Base-by-base conservation (phyloP, 2,888 invertebrate genomes). In the Hirtodrosophila histrioides region DNA sequence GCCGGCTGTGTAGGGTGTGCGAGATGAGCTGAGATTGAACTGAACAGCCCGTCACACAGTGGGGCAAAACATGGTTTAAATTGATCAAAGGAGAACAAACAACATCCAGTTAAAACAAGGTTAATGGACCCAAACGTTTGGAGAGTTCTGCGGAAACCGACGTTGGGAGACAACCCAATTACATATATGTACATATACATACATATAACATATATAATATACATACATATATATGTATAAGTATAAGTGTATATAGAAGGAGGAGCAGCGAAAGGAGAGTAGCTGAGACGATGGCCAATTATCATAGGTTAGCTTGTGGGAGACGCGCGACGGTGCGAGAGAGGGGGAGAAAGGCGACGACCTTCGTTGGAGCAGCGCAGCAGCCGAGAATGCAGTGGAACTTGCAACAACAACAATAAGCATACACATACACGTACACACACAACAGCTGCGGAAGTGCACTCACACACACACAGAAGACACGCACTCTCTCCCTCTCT, bases 1-100 rank as follows among this genome's bases (percentile, higher is more conserved):
- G 49, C 95, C 95, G 3, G 93, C 93, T 86, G 93, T 94, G 92
- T 94, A 94, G 93, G 33, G 17, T 9, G 48, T 50, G 57, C 36
- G 63, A 37, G 33, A 11, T 23, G 35, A 40, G 40, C 31, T 35
- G 48, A 53, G n/a, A 40, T 11, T 46, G 40, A 61, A 83, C 72
- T 85, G 86, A 79, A 83, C 67, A 68, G 84, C 80, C 80, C 80
- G 41, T 29, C 41, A 83, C 41, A 83, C 80, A 78, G 78, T 75
- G 73, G 73, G 84, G 81, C 84, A 72, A 62, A 51, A 67, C 55
- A 50, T 70, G 84, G 66, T 69, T 74, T 46, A 53, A 86, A 65
- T 40, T 50, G 48, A 65, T 35, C 37, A 29, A 60, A 51, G 31
- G 9, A 29, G 11, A 55, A 64, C 45, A 50, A 60, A 55, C 56